Evolutionary conservation across 2,888 invertebrate species (phyloP), one percentile per base, ranked within the genome.

Genomic region (Poecilus cupreus): DNA sequence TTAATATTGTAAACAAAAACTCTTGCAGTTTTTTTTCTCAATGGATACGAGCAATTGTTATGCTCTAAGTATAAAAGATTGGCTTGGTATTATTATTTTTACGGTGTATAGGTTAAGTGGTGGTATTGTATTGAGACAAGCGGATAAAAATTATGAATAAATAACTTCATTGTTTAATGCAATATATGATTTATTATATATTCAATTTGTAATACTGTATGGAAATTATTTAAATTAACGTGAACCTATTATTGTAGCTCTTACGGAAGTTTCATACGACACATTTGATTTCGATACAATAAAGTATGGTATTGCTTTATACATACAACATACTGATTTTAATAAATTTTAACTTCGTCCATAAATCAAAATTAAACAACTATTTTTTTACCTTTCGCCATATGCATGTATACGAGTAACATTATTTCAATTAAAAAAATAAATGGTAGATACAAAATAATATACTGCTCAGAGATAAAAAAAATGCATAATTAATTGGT

Each of bases 1-100:
- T 68, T 37, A 68, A 68, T 68, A 32, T 8, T 18, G 64, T 68
- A 68, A 68, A 68, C 39, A 68, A 68, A 60, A 60, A 60, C 60
- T 32, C 11, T n/a, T 6, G 32, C 5, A 13, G 37, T 68, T 68
- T 68, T 68, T 32, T 37, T 68, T 68, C 43, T 43, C 43, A 43
- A 43, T 43, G 43, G 43, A 43, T 43, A 43, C 11, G n/a, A 10
- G 13, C 13, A 43, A n/a, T 13, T n/a, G 13, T 43, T 43, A 13
- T 43, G 5, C 43, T 43, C 11, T 43, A 43, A 32, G 8, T 32
- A 32, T 32, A 5, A n/a, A n/a, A 43, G 43, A n/a, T 43, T 11
- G 11, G 13, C 13, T 43, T 43, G 3, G n/a, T 43, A 43, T 43
- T 43, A 43, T 43, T 8, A 32, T 39, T 11, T 43, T 43, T 11